Base-by-base conservation (phyloP, 2,113 vertebrate species). In the Istiophorus platypterus region DNA sequence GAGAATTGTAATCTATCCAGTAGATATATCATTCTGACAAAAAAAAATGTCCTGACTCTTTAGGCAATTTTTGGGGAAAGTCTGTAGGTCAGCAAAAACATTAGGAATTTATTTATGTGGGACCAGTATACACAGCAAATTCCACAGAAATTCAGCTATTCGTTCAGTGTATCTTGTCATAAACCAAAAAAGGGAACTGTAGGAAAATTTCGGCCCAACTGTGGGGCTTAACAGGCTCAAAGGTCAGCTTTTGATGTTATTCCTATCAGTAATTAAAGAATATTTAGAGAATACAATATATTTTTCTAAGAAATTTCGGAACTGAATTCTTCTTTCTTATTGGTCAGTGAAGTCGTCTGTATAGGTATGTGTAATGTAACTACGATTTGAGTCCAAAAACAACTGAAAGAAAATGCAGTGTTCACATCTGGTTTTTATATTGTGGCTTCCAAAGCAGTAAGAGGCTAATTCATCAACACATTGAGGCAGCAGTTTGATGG, bases 381-480 rank as follows among this genome's bases (percentile, higher is more conserved):
- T 63, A 51, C 1, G 17, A 70, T 13, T 31, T 11, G 39, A 47
- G 39, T 76, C 63, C 29, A 51, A 78, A 78, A 62, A 52, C 18
- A 41, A 31, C 42, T 54, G 76, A 52, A 42, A 42, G 29, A 37
- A 39, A 78, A 41, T 11, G 8, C 57, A 54, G 45, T 51, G 54
- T 69, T 51, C 76, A 63, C 76, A 70, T 78, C 45, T 71, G 67
- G 11, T 54, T 78, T 78, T 39, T 29, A 62, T 70, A 69, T 78
- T 78, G 65, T 61, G 76, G 65, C 56, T 27, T 26, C 24, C 41
- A 52, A 29, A 49, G 64, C 39, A 24, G 75, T 26, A 39, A n/a
- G 39, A 67, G 62, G 27, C 29, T n/a, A 29, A 15, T 24, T 52
- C 67, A 37, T 13, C 14, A 1, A 39, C 59, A 34, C 63, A 34